These are phyloP conservation scores for Alethe castanea DNA, from an alignment of 2,113 vertebrate genomes.

Conservation along the genomic window DNA sequence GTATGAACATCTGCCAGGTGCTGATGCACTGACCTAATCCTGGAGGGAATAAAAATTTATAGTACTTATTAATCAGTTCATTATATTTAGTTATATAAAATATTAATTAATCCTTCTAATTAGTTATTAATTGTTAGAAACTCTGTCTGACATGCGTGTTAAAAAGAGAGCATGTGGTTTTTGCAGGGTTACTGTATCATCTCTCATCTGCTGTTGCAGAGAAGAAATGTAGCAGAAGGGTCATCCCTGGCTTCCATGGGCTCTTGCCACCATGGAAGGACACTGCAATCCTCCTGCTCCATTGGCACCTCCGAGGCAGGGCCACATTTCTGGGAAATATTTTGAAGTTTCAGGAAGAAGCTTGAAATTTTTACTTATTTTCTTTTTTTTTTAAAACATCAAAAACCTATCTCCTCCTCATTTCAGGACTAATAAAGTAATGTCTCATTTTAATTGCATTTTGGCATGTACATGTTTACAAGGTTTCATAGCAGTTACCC, in stretches of 20 bases:
- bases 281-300: not conserved
- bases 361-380: too few relatives aligned
- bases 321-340: not conserved
- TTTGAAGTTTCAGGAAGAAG: not conserved
- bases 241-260: not conserved
- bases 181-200: not conserved
- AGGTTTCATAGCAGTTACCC: not conserved
- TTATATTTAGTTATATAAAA: not conserved
- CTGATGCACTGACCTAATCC: not conserved
- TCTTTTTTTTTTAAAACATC: not conserved
- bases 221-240: not conserved
- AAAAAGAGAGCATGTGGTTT: not conserved
- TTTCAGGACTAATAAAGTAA: not conserved
- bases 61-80: not conserved
- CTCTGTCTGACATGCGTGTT: rapidly evolving
- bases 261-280: not conserved
- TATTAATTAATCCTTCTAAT: not conserved
- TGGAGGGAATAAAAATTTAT: not conserved
- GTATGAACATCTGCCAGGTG: not conserved
- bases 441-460: not conserved
- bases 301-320: rapidly evolving
- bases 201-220: rapidly evolving
- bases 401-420: not conserved
- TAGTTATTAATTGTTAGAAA: not conserved
- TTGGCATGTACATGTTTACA: not conserved